These are phyloP conservation scores for Zophobas atratus DNA, from an alignment of 1,140 invertebrate species.

Conservation along the genomic window DNA sequence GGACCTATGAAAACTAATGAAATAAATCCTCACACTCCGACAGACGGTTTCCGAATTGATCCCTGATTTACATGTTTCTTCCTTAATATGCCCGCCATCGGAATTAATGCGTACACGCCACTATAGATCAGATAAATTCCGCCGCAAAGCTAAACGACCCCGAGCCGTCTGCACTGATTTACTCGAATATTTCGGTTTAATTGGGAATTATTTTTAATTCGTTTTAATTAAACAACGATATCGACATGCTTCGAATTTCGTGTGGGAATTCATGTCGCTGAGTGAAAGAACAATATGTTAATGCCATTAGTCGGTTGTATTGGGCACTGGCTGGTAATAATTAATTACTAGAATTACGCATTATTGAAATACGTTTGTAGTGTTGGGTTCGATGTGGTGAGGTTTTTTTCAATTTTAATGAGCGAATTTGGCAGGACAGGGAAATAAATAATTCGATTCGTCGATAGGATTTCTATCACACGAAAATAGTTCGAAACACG, in stretches of 20 bases:
- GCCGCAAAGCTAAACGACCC: neutral
- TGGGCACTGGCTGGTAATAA: too few relatives aligned
- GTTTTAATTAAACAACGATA: neutral
- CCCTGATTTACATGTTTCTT: constrained; percentile 20
- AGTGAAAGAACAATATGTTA: neutral
- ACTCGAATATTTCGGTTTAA: constrained; percentile 13
- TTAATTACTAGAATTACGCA: too few relatives aligned
- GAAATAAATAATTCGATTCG: too few relatives aligned
- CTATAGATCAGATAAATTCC: constrained; percentile 23
- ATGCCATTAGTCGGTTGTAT: neutral
- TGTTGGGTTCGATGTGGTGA: too few relatives aligned
- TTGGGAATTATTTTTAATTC: constrained; percentile 28
- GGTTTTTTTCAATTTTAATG: too few relatives aligned
- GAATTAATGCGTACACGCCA: constrained; percentile 17
- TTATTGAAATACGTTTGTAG: too few relatives aligned
- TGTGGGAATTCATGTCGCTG: neutral
- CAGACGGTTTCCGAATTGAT: constrained; percentile 22
- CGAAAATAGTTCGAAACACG: too few relatives aligned
- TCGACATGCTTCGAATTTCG: neutral
- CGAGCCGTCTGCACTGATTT: constrained; percentile 12
- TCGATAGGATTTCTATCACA: too few relatives aligned
- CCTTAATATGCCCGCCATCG: constrained; percentile 5
- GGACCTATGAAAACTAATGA: neutral
- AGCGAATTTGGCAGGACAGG: too few relatives aligned
- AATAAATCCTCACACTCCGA: constrained; percentile 2